These are phyloP conservation scores for Brachycybe producta DNA, from an alignment of 2,888 invertebrate genomes.

Conservation along the genomic window DNA sequence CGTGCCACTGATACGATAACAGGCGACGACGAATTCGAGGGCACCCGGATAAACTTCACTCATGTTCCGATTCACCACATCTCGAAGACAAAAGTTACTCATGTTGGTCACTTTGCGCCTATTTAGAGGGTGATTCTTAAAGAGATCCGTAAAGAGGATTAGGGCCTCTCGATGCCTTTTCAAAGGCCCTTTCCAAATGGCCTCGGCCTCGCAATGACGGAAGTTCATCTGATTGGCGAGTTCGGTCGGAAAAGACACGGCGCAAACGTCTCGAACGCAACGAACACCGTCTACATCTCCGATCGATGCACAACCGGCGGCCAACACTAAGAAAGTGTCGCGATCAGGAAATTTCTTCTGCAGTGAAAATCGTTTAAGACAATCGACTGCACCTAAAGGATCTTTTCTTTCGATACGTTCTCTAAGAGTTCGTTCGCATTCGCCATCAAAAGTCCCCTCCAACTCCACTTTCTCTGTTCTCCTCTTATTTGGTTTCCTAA, in stretches of 20 bases:
- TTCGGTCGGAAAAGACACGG: not conserved
- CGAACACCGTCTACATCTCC: slow-evolving; percentile 7
- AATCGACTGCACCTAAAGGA: not conserved
- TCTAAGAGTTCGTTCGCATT: too few species aligned
- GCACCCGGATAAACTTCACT: not conserved
- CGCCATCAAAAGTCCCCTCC: too few species aligned
- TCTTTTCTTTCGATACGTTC: too few species aligned
- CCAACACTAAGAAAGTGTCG: not conserved
- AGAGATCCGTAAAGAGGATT: not conserved
- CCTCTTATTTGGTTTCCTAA: too few species aligned
- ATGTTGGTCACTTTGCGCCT: slow-evolving; percentile 6
- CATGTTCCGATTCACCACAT: not conserved
- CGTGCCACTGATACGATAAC: not conserved
- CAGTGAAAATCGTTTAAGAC: not conserved
- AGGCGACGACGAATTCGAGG: not conserved
- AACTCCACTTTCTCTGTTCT: too few species aligned
- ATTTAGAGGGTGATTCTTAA: not conserved
- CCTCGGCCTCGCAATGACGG: slow-evolving; percentile 11
- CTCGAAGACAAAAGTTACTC: not conserved
- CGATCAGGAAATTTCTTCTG: slow-evolving; percentile 1
- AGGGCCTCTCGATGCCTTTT: not conserved
- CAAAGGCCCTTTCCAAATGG: not conserved
- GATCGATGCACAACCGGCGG: not conserved
- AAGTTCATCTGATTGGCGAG: not conserved
- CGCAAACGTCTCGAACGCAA: not conserved